Conservation (phyloP, 2,888 invertebrate species). For the Synanthedon vespiformis region DNA sequence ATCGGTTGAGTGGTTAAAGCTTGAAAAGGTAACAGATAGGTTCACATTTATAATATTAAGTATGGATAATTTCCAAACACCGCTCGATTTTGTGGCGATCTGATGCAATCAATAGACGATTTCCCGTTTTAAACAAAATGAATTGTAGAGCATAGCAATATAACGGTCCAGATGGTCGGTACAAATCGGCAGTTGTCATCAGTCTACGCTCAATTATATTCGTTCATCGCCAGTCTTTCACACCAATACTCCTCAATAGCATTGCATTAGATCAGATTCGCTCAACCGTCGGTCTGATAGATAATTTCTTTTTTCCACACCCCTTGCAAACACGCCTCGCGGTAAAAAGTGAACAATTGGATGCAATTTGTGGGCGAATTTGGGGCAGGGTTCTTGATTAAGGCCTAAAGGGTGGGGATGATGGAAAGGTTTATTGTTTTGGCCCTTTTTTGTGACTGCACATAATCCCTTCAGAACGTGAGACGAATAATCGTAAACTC, state of each 20-base stretch:
- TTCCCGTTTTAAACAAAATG: no score
- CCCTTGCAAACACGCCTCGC: slow-evolving; percentile 43
- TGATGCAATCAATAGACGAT: no score
- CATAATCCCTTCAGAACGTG: slow-evolving; percentile 30
- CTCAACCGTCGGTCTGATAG: slow-evolving; percentile 27
- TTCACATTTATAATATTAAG: no score
- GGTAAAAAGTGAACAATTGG: slow-evolving; percentile 70
- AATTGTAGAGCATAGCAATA: no score
- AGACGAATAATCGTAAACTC: slow-evolving; percentile 27
- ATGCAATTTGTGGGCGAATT: slow-evolving; percentile 68
- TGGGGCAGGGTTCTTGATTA: slow-evolving; percentile 61
- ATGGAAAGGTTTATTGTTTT: slow-evolving; percentile 45
- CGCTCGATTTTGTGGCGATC: no score
- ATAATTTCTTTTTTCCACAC: slow-evolving; percentile 44
- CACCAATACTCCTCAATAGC: slow-evolving; percentile 50
- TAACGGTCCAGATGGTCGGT: slow-evolving; percentile 16
- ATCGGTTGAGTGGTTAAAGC: no score
- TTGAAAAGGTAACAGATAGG: no score
- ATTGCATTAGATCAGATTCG: slow-evolving; percentile 43
- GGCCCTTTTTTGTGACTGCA: slow-evolving; percentile 43
- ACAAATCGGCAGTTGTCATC: slow-evolving; percentile 17
- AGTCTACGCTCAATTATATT: slow-evolving; percentile 30
- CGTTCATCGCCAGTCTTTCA: slow-evolving; percentile 27
- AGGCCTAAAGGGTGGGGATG: slow-evolving; percentile 39
- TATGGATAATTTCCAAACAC: no score